Base-by-base conservation (phyloP, 2,113 vertebrate genomes). In the Lagopus leucura region DNA sequence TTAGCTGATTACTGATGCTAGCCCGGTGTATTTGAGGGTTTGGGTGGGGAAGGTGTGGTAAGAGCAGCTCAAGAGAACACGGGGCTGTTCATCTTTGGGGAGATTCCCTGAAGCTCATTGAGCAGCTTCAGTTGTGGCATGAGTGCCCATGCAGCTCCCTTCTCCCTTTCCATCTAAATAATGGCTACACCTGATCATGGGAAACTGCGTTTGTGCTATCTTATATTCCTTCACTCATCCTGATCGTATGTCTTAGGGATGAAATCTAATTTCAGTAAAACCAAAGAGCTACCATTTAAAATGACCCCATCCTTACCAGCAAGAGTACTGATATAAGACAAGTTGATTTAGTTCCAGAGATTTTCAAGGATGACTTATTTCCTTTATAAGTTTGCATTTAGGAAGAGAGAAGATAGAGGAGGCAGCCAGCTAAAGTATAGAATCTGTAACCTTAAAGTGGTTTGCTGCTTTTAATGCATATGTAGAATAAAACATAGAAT, bases 211-310 rank as follows among this genome's bases (percentile, higher is more conserved):
- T 83, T 66, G 25, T 43, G 34, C 10, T 61, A 25, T 34, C 38
- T 69, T 69, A 6, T 36, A 47, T 38, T 90, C 72, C 88, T 43
- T 40, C 36, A 19, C 21, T 54, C 2, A 1, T 82, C 89, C n/a
- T 84, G 55, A 52, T 74, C 11, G 6, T 73, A 57, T 10, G 10
- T 73, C 50, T 90, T 82, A 58, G 76, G 30, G 43, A 84, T 69
- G 54, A 61, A 65, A 92, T 34, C 30, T 43, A 67, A 77, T 82
- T 91, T 82, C 27, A 79, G 38, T 66, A 92, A 92, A 89, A 50
- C 12, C 19, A 13, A 87, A 89, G 40, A 82, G 13, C 17, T 66
- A 70, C 28, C 11, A 50, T 66, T 85, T 70, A 76, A 95, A 94
- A 91, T 45, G 32, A 79, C 19, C 10, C 10, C 15, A 36, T 89